phyloP scores from a whole-genome alignment of 2,113 vertebrate species.

The Seriola aureovittata region DNA sequence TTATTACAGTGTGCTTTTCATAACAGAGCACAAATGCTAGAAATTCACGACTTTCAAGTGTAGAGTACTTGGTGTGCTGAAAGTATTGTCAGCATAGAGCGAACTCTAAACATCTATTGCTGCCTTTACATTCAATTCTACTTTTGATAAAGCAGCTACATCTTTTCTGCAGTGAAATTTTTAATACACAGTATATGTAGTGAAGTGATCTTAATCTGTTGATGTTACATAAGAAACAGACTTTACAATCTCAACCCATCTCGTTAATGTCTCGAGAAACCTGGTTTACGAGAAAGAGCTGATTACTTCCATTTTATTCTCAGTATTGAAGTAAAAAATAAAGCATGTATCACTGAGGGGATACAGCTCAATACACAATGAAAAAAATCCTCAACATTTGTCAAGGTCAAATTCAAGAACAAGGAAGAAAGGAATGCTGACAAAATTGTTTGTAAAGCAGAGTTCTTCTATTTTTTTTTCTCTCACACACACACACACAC shows the following conservation, averaged over 20 bases:
- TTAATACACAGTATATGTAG: background rate
- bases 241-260: background rate
- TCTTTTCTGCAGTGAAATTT: background rate
- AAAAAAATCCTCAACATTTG: background rate
- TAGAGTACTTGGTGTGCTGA: too few relatives aligned
- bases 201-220: background rate
- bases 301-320: constrained; percentile 3
- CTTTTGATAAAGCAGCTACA: background rate
- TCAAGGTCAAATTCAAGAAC: constrained; percentile 53
- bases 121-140: background rate
- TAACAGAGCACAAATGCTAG: background rate
- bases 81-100: too few relatives aligned
- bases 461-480: constrained; percentile 14
- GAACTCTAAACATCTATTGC: background rate
- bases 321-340: background rate
- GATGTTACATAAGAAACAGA: background rate
- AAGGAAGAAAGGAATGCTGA: constrained; percentile 17
- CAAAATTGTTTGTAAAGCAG: constrained; percentile 41
- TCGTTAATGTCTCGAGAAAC: constrained; percentile 1
- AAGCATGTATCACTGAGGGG: background rate
- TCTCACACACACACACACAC: background rate
- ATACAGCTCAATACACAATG: constrained; percentile 3
- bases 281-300: background rate
- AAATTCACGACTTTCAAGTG: too few relatives aligned
- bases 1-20: background rate